These are phyloP conservation scores for Charina bottae DNA, from an alignment of 2,113 vertebrate species.

Conservation along the genomic window DNA sequence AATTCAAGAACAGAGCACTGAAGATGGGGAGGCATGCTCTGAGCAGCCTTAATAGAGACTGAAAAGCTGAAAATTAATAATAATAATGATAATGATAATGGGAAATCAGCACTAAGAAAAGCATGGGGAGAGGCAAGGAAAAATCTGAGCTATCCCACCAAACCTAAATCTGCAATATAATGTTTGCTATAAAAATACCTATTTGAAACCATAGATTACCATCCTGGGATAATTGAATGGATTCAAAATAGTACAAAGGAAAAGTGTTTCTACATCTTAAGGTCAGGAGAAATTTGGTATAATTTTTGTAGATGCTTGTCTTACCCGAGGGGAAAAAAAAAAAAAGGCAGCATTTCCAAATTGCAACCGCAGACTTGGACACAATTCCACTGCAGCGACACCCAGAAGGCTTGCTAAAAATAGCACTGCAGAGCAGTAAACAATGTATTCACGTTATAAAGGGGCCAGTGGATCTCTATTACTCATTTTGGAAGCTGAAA, in stretches of 20 bases:
- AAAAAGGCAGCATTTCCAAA: slow-evolving; percentile 27
- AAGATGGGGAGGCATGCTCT: no score
- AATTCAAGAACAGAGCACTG: no score
- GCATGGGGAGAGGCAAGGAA: background rate
- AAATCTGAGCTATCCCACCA: background rate
- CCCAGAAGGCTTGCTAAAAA: background rate
- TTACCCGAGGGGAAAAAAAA: slow-evolving; percentile 23
- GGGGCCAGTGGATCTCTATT: background rate
- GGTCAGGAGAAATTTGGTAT: background rate
- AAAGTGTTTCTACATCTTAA: background rate
- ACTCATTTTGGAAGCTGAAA: slow-evolving; percentile 16
- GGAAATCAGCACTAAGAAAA: no score
- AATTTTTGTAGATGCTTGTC: slow-evolving; percentile 46
- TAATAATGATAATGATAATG: no score
- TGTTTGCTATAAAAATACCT: background rate
- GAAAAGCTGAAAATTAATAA: no score
- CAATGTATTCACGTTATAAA: background rate
- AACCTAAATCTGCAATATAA: background rate
- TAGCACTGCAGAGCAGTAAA: background rate
- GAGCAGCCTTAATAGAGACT: no score
- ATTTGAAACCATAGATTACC: background rate
- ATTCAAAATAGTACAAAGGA: background rate
- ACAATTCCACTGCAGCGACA: slow-evolving; percentile 8
- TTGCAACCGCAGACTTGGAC: slow-evolving; percentile 28
- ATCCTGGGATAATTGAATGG: no score